Base-by-base conservation (phyloP, 2,888 invertebrate species). In the Dryobotodes eremita region DNA sequence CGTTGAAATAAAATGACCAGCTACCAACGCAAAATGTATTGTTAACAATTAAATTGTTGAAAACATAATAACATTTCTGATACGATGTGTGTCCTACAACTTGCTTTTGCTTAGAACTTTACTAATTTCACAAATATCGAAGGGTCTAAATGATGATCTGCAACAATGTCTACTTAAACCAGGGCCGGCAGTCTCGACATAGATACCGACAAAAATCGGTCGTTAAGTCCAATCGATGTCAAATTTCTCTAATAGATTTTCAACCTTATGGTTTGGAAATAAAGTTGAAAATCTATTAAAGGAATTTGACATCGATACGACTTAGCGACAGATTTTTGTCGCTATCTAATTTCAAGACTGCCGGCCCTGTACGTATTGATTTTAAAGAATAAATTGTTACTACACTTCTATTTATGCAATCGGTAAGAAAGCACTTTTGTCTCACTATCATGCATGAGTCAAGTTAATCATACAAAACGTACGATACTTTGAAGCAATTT, bases 401-500 rank as follows among this genome's bases (percentile, higher is more conserved):
- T 26, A 23, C 36, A 75, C 6, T 80, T 66, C 1, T 48, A 11
- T 57, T 50, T 8, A 65, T 77, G 55, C n/a, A 62, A 59, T 13
- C 55, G 15, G 64, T 57, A 59, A 26, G 57, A 42, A 62, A 42
- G 42, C 48, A 53, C 62, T n/a, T 53, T 62, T n/a, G 20, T 62
- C 13, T 48, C 42, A 80, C 23, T 70, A 84, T 48, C 36, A 79
- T 86, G 83, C 42, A 42, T 42, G 42, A 6, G 42, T 42, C 42
- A 42, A 75, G 17, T 46, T 87, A 88, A 82, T 71, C 82, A 46
- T 75, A 84, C 10, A 90, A 91, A 90, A 71, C 85, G 10, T 89
- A 88, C 57, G 55, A 77, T 36, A 68, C 53, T 75, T 77, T 93
- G 26, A 92, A 91, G 85, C 80, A 86, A 15, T 87, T 90, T 26